Percentiles rank a stretch among this genome's conserved stretches.
phyloP scores from a whole-genome alignment of 2,113 vertebrate species.

The Hydrochoerus hydrochaeris region DNA sequence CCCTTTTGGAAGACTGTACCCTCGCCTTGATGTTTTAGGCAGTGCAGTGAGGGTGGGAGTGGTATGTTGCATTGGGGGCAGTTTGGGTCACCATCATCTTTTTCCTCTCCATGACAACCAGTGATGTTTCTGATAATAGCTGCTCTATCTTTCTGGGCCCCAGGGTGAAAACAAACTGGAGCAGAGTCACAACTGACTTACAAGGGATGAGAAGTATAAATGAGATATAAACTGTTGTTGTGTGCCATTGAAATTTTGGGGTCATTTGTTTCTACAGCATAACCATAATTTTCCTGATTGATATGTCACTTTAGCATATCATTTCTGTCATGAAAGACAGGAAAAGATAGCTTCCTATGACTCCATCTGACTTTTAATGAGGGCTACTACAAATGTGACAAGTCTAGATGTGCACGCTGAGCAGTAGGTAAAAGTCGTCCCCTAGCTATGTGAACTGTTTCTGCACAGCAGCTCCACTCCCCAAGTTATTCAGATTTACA shows the following conservation, averaged over 20 bases:
- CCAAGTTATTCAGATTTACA: background rate
- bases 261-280: background rate
- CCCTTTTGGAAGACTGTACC: background rate
- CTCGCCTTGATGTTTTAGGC: background rate
- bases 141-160: background rate
- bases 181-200: background rate
- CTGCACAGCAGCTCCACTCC: background rate
- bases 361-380: background rate
- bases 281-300: constrained; percentile 30
- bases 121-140: background rate
- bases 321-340: constrained; percentile 28
- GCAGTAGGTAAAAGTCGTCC: background rate
- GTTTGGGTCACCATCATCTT: background rate
- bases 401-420: background rate
- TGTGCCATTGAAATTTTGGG: background rate
- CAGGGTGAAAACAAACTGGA: background rate
- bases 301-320: background rate
- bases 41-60: background rate
- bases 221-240: background rate
- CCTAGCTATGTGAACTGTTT: background rate
- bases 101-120: background rate
- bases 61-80: background rate
- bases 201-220: background rate
- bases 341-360: background rate
- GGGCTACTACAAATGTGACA: background rate